Conservation (phyloP, 2,888 invertebrate species). For the Dromius quadrimaculatus region DNA sequence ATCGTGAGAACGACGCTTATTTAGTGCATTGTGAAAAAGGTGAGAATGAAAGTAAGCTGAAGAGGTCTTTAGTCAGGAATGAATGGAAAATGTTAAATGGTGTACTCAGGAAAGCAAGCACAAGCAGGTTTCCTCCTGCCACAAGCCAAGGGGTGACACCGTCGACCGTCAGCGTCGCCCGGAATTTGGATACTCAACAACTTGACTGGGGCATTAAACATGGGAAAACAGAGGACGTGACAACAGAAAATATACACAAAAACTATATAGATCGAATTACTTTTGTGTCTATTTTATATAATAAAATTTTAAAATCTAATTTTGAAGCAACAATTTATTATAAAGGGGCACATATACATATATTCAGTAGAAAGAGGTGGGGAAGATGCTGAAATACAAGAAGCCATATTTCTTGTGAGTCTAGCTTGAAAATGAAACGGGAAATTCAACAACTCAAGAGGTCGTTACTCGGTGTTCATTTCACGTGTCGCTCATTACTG, state of each 20-base stretch:
- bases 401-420: neutral
- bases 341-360: too few relatives aligned
- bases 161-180: neutral
- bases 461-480: constrained; percentile 30
- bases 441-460: constrained; percentile 21
- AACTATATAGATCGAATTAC: too few relatives aligned
- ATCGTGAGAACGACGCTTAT: constrained; percentile 24
- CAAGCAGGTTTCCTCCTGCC: neutral
- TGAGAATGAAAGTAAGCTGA: constrained; percentile 29
- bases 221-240: constrained; percentile 14
- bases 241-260: too few relatives aligned
- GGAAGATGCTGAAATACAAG: neutral
- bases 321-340: too few relatives aligned
- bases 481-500: constrained; percentile 47
- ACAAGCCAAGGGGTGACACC: constrained; percentile 8
- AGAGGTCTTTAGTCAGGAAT: constrained; percentile 25
- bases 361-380: too few relatives aligned
- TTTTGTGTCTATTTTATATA: too few relatives aligned
- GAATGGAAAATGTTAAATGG: constrained; percentile 26
- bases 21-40: constrained; percentile 35
- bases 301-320: too few relatives aligned
- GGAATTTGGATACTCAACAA: neutral
- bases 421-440: constrained; percentile 1
- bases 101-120: constrained; percentile 10
- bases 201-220: neutral